Evolutionary conservation across 1,140 invertebrate species (phyloP), one percentile per base, ranked within the genome.

Genomic region (Stenopsyche tienmushanensis): DNA sequence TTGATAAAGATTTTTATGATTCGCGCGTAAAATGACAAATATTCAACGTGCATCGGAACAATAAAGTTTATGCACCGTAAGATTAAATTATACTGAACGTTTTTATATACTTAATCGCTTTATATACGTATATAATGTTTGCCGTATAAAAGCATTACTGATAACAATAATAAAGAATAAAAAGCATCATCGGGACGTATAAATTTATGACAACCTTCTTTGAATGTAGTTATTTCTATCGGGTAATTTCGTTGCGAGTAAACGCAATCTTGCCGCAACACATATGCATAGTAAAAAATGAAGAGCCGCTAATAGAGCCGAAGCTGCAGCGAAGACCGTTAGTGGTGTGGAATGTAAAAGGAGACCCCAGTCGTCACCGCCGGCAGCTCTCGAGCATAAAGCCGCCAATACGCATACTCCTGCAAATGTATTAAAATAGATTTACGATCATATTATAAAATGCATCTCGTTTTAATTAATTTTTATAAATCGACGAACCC

Each of bases 391-490:
- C 1, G 67, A 70, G 20, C 67, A 70, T 2, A 81, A 70, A 69
- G 78, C 78, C 3, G 74, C 73, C 15, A 81, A 68, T 0, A 75
- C 77, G 60, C 78, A 76, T 13, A 81, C 76, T 5, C 78, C 79
- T 80, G 69, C 3, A 70, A 65, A 0, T 47, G 2, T 8, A 42
- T 3, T 44, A 39, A 50, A 55, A 8, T 44, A 57, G 21, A 57
- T 21, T 8, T 21, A 63, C 26, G 47, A 47, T 25, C 18, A 49
- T 26, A n/a, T 26, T 54, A n/a, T 42, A 41, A 17, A 49, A 10
- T 26, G 3, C n/a, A n/a, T n/a, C n/a, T n/a, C 15, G 23, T 25
- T 42, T 24, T 23, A 42, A 52, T 34, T 10, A 26, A 54, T 23
- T 53, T 53, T 24, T 44, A 3, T 20, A 21, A 50, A 57, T 42